Conservation (phyloP, 2,888 invertebrate genomes). For the Lasiommata megera region DNA sequence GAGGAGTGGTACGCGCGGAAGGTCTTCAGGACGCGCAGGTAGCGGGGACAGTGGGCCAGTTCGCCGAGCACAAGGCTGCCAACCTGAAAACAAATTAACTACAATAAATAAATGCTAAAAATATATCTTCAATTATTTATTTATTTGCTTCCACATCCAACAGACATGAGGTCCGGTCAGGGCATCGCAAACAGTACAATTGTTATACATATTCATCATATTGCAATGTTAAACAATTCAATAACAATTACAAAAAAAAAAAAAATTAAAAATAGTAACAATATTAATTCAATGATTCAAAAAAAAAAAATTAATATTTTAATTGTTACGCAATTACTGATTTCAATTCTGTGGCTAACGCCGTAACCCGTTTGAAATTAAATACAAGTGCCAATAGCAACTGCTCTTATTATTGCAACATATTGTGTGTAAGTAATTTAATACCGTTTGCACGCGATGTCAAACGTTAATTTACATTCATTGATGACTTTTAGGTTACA, state of each 20-base stretch:
- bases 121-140: too few relatives aligned
- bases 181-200: too few relatives aligned
- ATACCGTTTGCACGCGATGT: not conserved
- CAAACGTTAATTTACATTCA: not conserved
- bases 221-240: too few relatives aligned
- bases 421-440: not conserved
- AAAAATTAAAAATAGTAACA: not conserved
- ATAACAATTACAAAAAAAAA: too few relatives aligned
- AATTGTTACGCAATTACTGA: too few relatives aligned
- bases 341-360: too few relatives aligned
- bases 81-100: conserved; percentile 60
- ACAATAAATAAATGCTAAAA: not conserved
- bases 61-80: conserved; percentile 87
- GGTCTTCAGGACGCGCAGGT: conserved; percentile 86
- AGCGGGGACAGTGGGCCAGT: conserved; percentile 89
- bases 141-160: too few relatives aligned
- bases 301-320: too few relatives aligned
- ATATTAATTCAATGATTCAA: too few relatives aligned
- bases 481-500: not conserved
- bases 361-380: not conserved
- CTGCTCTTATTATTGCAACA: not conserved
- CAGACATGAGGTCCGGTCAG: too few relatives aligned
- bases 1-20: conserved; percentile 89
- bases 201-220: too few relatives aligned
- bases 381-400: not conserved